A percentile compares a stretch with the other conserved stretches of the same genome.
phyloP scores from a whole-genome alignment of 2,888 invertebrate species.

The Branchellion lobata region DNA sequence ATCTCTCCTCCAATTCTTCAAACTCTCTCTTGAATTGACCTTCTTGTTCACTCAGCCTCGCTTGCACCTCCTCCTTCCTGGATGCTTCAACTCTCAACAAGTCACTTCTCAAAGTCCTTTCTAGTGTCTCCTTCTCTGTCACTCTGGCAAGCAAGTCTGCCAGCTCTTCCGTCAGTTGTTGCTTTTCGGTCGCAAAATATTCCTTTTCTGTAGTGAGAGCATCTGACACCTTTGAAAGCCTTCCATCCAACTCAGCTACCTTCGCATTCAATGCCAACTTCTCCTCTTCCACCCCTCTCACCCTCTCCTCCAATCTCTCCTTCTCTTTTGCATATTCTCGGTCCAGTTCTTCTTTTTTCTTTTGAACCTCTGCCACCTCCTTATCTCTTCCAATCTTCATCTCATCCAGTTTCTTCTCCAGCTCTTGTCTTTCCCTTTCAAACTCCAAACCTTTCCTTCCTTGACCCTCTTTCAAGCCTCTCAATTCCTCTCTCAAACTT shows the following conservation, averaged over 20 bases:
- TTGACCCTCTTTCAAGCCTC: not conserved
- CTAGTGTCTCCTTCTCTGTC: not conserved
- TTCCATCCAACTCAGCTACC: not conserved
- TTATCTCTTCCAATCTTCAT: not conserved
- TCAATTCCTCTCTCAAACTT: not conserved
- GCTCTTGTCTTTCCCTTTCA: not conserved
- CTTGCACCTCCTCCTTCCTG: not conserved
- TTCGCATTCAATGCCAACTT: not conserved
- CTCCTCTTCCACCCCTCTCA: not conserved
- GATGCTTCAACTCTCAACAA: slow-evolving; percentile 9
- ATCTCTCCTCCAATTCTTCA: not conserved
- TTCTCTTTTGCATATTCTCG: not conserved
- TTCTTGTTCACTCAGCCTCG: not conserved
- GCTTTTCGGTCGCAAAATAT: not conserved
- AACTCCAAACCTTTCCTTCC: not conserved
- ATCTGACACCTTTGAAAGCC: not conserved
- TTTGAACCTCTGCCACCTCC: not conserved
- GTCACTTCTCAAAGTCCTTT: too few species aligned
- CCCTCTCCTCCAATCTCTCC: not conserved
- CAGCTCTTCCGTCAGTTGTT: too few species aligned
- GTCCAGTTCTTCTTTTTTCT: not conserved
- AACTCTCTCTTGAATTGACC: not conserved
- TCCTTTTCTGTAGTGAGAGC: not conserved
- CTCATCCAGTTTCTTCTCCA: not conserved
- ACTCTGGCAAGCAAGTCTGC: too few species aligned